Percentiles rank a stretch among this genome's conserved stretches.
These are phyloP conservation scores for Ectobius pallidus DNA, from an alignment of 2,888 invertebrate species.

Conservation along the genomic window DNA sequence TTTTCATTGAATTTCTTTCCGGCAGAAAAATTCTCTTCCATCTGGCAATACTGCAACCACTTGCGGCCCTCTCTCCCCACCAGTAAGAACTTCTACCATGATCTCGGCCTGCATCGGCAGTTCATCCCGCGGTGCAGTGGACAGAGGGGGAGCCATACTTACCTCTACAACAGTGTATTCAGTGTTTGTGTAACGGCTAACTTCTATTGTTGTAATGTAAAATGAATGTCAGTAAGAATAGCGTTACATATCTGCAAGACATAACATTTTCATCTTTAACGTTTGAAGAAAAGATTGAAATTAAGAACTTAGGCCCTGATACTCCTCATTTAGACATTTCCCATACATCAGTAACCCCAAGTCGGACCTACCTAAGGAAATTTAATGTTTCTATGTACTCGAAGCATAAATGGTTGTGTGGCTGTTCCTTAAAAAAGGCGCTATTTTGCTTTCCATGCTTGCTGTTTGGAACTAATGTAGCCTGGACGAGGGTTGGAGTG, in stretches of 20 bases:
- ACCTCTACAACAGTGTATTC: too few species aligned
- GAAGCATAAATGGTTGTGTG: conserved; percentile 26
- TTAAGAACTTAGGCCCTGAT: background rate
- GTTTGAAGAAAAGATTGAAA: background rate
- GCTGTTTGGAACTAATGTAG: conserved; percentile 41
- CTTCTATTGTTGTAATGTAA: too few species aligned
- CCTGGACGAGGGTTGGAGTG: conserved; percentile 42
- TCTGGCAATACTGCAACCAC: too few species aligned
- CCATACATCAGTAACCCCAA: background rate
- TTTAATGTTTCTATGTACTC: background rate
- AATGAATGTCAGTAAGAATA: background rate
- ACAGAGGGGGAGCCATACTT: too few species aligned
- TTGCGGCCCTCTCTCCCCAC: too few species aligned
- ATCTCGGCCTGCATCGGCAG: too few species aligned
- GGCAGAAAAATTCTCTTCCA: too few species aligned
- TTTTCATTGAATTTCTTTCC: too few species aligned
- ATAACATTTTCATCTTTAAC: background rate
- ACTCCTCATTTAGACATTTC: background rate
- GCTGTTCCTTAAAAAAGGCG: conserved; percentile 20
- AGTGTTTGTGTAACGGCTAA: too few species aligned
- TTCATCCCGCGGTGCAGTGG: too few species aligned
- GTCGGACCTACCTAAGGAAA: background rate
- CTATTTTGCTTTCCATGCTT: conserved; percentile 46
- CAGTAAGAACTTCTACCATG: too few species aligned
- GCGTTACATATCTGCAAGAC: background rate